Evolutionary conservation across 2,113 vertebrate species (phyloP).

Genomic region (Dendrocopos noguchii): DNA sequence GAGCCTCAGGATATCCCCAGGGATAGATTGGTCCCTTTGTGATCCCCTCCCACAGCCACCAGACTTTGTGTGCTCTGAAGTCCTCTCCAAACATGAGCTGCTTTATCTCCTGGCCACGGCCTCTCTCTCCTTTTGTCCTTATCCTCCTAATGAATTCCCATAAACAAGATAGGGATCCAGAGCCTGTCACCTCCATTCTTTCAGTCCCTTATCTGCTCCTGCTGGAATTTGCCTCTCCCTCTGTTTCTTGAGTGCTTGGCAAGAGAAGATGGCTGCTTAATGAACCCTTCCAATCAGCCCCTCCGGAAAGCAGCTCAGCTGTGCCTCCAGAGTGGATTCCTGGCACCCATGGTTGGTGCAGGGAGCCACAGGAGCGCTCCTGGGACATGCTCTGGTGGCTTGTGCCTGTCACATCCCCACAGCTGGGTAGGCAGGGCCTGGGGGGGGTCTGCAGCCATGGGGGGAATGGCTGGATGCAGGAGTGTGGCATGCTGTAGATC

Average conservation of each 20-base stretch:
- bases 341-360: fast-evolving
- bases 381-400: background rate
- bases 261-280: constrained; percentile 64
- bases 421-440: background rate
- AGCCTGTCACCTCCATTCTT: constrained; percentile 24
- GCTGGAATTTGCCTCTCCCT: constrained; percentile 46
- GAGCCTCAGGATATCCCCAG: background rate
- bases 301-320: background rate
- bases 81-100: background rate
- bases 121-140: constrained; percentile 27
- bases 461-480: no score
- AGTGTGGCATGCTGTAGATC: no score
- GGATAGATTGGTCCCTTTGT: fast-evolving
- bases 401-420: background rate
- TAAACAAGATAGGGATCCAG: constrained; percentile 58
- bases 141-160: constrained; percentile 56
- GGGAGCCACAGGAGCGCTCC: background rate
- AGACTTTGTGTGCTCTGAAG: background rate
- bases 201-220: constrained; percentile 43
- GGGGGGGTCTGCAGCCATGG: background rate
- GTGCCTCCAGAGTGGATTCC: background rate
- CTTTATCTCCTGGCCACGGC: background rate
- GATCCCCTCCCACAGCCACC: background rate
- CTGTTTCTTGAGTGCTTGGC: constrained; percentile 25
- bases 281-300: constrained; percentile 56